Evolutionary conservation across 1,140 invertebrate genomes (phyloP), one percentile per base, ranked within the genome.

Genomic region (Helicoverpa zea): DNA sequence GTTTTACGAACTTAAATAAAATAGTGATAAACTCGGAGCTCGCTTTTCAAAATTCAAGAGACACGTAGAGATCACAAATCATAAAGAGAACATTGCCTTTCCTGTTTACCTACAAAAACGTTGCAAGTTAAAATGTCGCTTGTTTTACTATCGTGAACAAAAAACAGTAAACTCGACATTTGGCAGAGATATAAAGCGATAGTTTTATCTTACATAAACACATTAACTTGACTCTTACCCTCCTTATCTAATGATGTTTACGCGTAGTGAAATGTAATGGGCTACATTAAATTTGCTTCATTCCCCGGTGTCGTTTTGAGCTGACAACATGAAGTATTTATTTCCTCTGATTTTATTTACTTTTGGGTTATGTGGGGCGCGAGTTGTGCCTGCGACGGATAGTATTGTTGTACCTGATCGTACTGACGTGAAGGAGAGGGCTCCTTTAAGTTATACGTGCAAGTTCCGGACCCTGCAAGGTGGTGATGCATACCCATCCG

Each of bases 401-500:
- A 75, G 81, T 43, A 59, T 63, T 16, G 59, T 14, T 14, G 56
- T 12, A n/a, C 16, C 61, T 18, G 64, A 23, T 61, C 16, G 7
- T 3, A 59, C 10, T 29, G 35, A 76, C 3, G 52, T 52, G 7
- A 75, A 81, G n/a, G 54, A 81, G 16, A 68, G 16, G 16, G 13
- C 56, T 43, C 64, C 82, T 14, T 58, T 84, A 3, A 61, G 43
- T 30, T 75, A 81, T 16, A 12, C 70, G 11, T 88, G 87, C 54
- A 75, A 58, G 7, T 81, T 85, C 11, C 81, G 83, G 66, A 84
- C 82, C 3, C 23, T 88, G 18, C 56, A 82, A 54, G 66, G 43
- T 12, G 79, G 64, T 0, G 83, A 88, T 43, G 79, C 83, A 0
- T 88, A 84, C 35, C 87, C 87, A 4, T 88, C 87, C 14, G 83